A percentile compares a stretch with the other conserved stretches of the same genome.
Conservation (phyloP, 2,888 invertebrate species). For the Diarsia rubi region DNA sequence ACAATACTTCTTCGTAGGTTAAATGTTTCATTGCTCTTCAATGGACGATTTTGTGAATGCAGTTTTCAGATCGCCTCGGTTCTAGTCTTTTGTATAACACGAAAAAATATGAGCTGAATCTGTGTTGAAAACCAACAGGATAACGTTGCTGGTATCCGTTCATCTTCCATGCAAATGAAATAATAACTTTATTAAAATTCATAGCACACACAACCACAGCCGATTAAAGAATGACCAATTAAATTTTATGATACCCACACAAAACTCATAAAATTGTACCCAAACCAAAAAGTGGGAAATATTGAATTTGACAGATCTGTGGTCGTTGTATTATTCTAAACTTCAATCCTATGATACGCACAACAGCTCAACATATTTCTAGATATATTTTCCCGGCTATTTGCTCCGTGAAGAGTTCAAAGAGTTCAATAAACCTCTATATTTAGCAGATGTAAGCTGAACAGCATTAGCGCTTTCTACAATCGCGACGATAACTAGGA, state of each 20-base stretch:
- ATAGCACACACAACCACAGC: conserved; percentile 18
- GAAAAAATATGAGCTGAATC: background rate
- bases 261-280: background rate
- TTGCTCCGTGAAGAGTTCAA: conserved; percentile 73
- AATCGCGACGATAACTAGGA: conserved; percentile 58
- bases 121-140: conserved; percentile 1
- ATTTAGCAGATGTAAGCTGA: conserved; percentile 74
- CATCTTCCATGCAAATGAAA: background rate
- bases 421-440: conserved; percentile 78
- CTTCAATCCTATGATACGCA: conserved; percentile 28
- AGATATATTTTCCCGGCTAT: conserved; percentile 67
- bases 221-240: background rate
- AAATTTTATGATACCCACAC: background rate
- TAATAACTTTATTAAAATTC: background rate
- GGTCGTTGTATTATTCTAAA: conserved; percentile 8
- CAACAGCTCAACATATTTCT: conserved; percentile 54
- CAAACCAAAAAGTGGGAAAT: conserved; percentile 3
- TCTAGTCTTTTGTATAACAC: background rate
- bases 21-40: conserved; percentile 53
- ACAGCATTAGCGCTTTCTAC: conserved; percentile 70
- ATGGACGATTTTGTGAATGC: conserved; percentile 36
- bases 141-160: background rate
- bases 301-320: conserved; percentile 4
- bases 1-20: conserved; percentile 31
- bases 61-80: conserved; percentile 25